phyloP scores from a whole-genome alignment of 37 sponge, comb jelly and placozoan species.

The Oscarella lobularis region DNA sequence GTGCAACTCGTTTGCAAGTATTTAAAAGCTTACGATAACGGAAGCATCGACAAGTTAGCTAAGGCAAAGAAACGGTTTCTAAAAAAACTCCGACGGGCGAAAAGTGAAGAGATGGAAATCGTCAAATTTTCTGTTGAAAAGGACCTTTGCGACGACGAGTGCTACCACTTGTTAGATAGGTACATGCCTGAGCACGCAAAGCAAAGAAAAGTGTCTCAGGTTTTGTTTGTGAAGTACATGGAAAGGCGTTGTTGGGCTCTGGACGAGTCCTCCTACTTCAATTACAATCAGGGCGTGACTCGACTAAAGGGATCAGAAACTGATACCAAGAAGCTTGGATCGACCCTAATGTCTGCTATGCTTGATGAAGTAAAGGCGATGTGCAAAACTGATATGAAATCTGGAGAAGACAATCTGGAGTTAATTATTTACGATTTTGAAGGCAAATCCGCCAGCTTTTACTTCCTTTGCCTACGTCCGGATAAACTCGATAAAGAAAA shows the following conservation, averaged over 20 bases:
- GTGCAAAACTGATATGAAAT: conserved; percentile 55
- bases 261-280: conserved; percentile 42
- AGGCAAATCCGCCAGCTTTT: conserved; percentile 33
- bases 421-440: conserved; percentile 66
- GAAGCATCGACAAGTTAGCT: conserved; percentile 4
- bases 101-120: too few species aligned
- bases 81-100: conserved; percentile 37
- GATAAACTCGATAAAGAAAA: conserved; percentile 24
- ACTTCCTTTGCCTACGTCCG: conserved; percentile 40
- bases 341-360: conserved; percentile 70
- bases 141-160: conserved; percentile 17
- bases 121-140: conserved; percentile 7
- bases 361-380: conserved; percentile 58
- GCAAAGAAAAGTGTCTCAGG: conserved; percentile 18
- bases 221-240: conserved; percentile 48
- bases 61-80: conserved; percentile 40
- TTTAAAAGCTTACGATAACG: conserved; percentile 39
- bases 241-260: conserved; percentile 36
- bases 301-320: conserved; percentile 10
- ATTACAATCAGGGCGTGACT: conserved; percentile 31
- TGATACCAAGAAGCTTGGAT: conserved; percentile 55
- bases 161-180: conserved; percentile 12
- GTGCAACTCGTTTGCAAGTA: conserved; percentile 89
- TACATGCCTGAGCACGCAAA: conserved; percentile 24
- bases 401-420: conserved; percentile 50